Base-by-base conservation (phyloP, 2,113 vertebrate genomes). In the Pyxicephalus adspersus region DNA sequence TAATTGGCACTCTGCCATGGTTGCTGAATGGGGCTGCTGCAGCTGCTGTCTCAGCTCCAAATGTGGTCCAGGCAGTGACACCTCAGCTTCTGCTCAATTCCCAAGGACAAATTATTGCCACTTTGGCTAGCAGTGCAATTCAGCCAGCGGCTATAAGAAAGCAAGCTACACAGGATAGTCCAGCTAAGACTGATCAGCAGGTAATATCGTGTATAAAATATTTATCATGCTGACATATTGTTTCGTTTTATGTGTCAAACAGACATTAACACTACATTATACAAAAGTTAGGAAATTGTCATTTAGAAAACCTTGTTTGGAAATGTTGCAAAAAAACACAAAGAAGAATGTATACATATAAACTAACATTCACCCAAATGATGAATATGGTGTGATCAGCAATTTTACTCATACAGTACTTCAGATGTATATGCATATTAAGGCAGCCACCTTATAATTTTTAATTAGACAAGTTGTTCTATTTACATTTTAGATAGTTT, bases 101-200 rank as follows among this genome's bases (percentile, higher is more conserved):
- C 71, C 97, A 99, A 87, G 97, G 97, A 64, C 97, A 98, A 88
- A 94, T 99, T 85, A 96, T 99, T 0, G 97, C 96, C 26, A 94
- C 96, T 0, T 86, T 98, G 45, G 95, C 95, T 16, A 93, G 94
- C 54, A 91, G 92, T 1, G 61, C 91, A 28, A 88, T 95, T 45
- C 92, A 92, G 0, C 85, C 95, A 0, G 87, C 95, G 7, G 75
- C 93, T 76, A 52, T 94, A 84, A 90, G 94, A 74, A 97, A 97
- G 87, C 84, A 90, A 1, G 77, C 83, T 60, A 85, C 90, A 0
- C 91, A 93, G 1, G 88, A 94, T 5, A 86, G 91, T 38, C 89
- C 94, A 3, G 61, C 86, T 76, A 97, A 96, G 88, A 50, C 80
- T 66, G 80, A 82, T n/a, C 80, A 73, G n/a, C 80, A 82, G 80